phyloP scores from a whole-genome alignment of 1,140 invertebrate genomes.

The Aleiodes sp. region DNA sequence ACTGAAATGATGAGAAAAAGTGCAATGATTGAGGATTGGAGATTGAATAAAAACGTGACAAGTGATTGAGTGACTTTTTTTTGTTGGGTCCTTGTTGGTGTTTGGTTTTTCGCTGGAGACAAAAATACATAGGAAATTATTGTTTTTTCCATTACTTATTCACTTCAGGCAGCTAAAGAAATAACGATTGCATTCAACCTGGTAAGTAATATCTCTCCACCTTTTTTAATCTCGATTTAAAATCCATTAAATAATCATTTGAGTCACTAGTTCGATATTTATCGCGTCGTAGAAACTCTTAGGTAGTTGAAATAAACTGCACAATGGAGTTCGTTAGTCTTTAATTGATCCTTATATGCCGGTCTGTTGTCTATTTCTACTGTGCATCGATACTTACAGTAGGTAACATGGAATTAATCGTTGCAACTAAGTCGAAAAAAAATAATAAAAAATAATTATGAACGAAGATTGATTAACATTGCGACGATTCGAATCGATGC shows the following conservation, averaged over 20 bases:
- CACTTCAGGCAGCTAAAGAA: no score
- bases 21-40: no score
- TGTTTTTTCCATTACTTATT: no score
- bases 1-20: no score
- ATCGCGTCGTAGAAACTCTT: slow-evolving; percentile 12
- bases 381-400: background rate
- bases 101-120: no score
- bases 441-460: background rate
- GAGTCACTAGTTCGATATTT: background rate
- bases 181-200: background rate
- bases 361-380: slow-evolving; percentile 7
- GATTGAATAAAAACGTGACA: no score
- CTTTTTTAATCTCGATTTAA: background rate
- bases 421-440: background rate
- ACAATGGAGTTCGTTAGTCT: slow-evolving; percentile 25
- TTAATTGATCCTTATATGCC: slow-evolving; percentile 10
- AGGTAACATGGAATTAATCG: background rate
- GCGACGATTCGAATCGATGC: background rate
- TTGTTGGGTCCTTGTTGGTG: no score
- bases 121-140: no score
- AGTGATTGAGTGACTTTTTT: no score
- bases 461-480: slow-evolving; percentile 12
- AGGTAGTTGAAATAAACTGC: slow-evolving; percentile 6
- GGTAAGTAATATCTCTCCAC: background rate
- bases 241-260: slow-evolving; percentile 3